phyloP scores from a whole-genome alignment of 64 coral and sea anemone genomes.

The Cladopsammia gracilis region DNA sequence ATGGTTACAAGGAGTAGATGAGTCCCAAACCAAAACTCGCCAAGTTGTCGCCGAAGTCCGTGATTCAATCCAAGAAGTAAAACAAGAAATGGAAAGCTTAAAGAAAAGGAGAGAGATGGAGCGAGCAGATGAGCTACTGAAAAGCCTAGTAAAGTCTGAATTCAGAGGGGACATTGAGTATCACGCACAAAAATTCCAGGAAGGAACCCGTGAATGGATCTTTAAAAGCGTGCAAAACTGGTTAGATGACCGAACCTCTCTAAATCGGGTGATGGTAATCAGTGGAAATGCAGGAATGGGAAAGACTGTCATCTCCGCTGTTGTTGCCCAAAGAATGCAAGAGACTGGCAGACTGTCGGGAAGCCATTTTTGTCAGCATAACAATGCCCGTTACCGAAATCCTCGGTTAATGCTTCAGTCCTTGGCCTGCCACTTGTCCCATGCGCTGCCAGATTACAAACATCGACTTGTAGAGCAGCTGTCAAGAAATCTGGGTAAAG shows the following conservation, averaged over 20 bases:
- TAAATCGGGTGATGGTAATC: conserved; percentile 4
- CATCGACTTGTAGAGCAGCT: conserved; percentile 11
- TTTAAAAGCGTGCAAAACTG: conserved; percentile 12
- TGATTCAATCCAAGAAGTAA: conserved; percentile 1
- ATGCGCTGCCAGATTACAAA: conserved; percentile 21
- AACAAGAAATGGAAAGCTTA: conserved; percentile 8
- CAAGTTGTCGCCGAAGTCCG: too few species aligned
- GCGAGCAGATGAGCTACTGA: not conserved
- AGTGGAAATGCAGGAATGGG: conserved; percentile 60
- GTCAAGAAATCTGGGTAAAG: conserved; percentile 11
- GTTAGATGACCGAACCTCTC: conserved; percentile 18
- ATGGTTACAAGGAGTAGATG: too few species aligned
- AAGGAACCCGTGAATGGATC: conserved; percentile 53
- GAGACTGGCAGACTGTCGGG: not conserved
- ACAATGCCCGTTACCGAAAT: conserved; percentile 29
- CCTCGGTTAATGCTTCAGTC: conserved; percentile 44
- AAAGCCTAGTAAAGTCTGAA: not conserved
- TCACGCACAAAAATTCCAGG: conserved; percentile 22
- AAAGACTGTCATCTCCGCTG: conserved; percentile 50
- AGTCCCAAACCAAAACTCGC: too few species aligned
- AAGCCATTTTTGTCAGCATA: not conserved
- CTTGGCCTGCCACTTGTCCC: conserved; percentile 35
- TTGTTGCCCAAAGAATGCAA: conserved; percentile 13
- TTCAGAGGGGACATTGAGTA: conserved; percentile 55
- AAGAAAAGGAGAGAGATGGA: not conserved